phyloP scores from a whole-genome alignment of 2,888 invertebrate species.

The Nymphalis urticae region DNA sequence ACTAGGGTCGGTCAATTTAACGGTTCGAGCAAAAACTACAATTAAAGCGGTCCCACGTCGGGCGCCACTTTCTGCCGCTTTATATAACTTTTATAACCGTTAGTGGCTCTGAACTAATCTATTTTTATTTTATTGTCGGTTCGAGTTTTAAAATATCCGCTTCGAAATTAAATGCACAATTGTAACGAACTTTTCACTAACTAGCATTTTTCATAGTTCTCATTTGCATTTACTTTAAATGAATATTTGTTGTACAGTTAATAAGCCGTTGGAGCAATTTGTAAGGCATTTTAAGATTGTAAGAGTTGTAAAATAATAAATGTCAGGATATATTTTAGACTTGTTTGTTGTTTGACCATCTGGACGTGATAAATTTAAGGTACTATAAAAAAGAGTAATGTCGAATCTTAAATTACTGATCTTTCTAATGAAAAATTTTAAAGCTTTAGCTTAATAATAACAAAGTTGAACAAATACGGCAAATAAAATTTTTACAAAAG shows the following conservation, averaged over 20 bases:
- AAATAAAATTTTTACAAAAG: not conserved
- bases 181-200: conserved; percentile 18
- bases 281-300: too few species aligned
- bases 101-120: conserved; percentile 31
- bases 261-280: not conserved
- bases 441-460: too few species aligned
- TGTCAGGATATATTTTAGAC: too few species aligned
- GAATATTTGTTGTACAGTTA: not conserved
- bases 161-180: conserved; percentile 18
- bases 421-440: too few species aligned
- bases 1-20: conserved; percentile 25
- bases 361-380: too few species aligned
- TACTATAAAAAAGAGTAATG: too few species aligned
- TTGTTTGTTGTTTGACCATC: too few species aligned
- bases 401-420: too few species aligned
- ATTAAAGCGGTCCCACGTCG: conserved; percentile 31
- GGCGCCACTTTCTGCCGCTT: conserved; percentile 31
- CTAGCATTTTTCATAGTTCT: not conserved
- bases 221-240: not conserved
- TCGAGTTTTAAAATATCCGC: conserved; percentile 20
- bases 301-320: too few species aligned
- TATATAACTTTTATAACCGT: conserved; percentile 30
- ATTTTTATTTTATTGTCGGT: conserved; percentile 27
- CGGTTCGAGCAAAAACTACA: conserved; percentile 37
- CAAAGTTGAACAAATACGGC: too few species aligned